Evolutionary conservation across 2,888 invertebrate genomes (phyloP).

Genomic region (Anticlea derivata): DNA sequence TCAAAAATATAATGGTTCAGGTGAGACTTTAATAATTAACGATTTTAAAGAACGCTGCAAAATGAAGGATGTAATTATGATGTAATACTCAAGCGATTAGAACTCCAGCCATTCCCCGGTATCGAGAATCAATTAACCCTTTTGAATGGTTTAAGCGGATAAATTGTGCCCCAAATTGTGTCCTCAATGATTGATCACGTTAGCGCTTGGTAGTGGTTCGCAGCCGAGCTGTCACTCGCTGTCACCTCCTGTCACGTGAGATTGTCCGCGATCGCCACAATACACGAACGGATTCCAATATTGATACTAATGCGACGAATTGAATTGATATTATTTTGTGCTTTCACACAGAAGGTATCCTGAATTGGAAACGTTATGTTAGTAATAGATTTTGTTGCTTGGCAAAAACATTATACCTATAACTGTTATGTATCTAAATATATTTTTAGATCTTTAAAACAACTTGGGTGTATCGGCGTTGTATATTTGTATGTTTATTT

Average conservation of each 20-base stretch:
- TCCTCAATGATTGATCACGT: slow-evolving; percentile 36
- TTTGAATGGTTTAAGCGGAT: slow-evolving; percentile 24
- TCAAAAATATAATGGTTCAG: too few species aligned
- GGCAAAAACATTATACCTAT: not conserved
- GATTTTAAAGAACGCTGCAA: too few species aligned
- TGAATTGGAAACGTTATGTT: slow-evolving; percentile 15
- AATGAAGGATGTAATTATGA: slow-evolving; percentile 8
- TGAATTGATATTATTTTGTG: slow-evolving; percentile 24
- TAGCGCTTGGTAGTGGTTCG: slow-evolving; percentile 29
- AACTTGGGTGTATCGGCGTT: too few species aligned
- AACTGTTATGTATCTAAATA: not conserved
- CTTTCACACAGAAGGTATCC: slow-evolving; percentile 15
- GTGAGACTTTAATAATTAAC: not conserved
- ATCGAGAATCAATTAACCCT: slow-evolving; percentile 34
- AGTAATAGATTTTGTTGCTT: slow-evolving; percentile 3
- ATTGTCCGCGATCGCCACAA: slow-evolving; percentile 26
- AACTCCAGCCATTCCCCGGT: slow-evolving; percentile 16
- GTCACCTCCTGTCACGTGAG: slow-evolving; percentile 36
- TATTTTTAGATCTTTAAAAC: not conserved
- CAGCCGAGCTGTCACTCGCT: slow-evolving; percentile 36
- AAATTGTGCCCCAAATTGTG: slow-evolving; percentile 32
- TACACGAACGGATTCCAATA: slow-evolving; percentile 23
- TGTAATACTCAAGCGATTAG: slow-evolving; percentile 19
- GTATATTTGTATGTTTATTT: too few species aligned
- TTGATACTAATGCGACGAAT: slow-evolving; percentile 27